Evolutionary conservation across 2,888 invertebrate species (phyloP).

Genomic region (Chorisops tibialis): DNA sequence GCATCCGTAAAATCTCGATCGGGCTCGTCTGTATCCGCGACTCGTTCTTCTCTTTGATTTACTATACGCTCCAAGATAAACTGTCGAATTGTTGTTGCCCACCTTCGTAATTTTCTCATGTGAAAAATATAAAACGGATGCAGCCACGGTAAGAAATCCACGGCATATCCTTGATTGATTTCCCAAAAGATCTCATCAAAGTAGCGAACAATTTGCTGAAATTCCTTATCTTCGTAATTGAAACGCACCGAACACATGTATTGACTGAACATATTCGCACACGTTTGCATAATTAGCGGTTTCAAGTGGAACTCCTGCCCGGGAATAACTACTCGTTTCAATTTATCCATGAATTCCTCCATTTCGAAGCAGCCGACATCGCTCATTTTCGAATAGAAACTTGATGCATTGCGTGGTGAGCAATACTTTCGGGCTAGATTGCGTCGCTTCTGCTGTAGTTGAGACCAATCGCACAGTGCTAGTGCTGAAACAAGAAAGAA

Average conservation of each 20-base stretch:
- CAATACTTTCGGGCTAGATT: slow-evolving; percentile 77
- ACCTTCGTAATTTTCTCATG: slow-evolving; percentile 63
- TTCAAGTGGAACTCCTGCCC: slow-evolving; percentile 61
- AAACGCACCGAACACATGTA: slow-evolving; percentile 84
- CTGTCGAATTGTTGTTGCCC: slow-evolving; percentile 67
- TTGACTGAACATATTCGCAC: slow-evolving; percentile 80
- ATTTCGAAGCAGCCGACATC: slow-evolving; percentile 67
- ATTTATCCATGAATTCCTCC: slow-evolving; percentile 58
- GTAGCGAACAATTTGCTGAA: slow-evolving; percentile 63
- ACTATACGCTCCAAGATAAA: slow-evolving; percentile 73
- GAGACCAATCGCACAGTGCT: slow-evolving; percentile 85
- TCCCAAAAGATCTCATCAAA: slow-evolving; percentile 91
- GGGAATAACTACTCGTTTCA: slow-evolving; percentile 52
- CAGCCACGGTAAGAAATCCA: slow-evolving; percentile 83
- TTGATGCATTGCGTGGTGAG: slow-evolving; percentile 71
- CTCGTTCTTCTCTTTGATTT: slow-evolving; percentile 50
- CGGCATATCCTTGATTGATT: slow-evolving; percentile 83
- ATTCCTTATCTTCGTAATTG: slow-evolving; percentile 65
- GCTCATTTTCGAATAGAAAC: slow-evolving; percentile 69
- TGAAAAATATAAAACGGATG: slow-evolving; percentile 68
- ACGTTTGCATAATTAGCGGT: slow-evolving; percentile 66
- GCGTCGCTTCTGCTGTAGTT: slow-evolving; percentile 72
- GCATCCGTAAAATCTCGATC: slow-evolving; percentile 80
- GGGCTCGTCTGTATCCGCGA: slow-evolving; percentile 56
- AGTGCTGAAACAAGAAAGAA: slow-evolving; percentile 61